Evolutionary conservation across 2,113 vertebrate genomes (phyloP).

Genomic region (Gyps fulvus): DNA sequence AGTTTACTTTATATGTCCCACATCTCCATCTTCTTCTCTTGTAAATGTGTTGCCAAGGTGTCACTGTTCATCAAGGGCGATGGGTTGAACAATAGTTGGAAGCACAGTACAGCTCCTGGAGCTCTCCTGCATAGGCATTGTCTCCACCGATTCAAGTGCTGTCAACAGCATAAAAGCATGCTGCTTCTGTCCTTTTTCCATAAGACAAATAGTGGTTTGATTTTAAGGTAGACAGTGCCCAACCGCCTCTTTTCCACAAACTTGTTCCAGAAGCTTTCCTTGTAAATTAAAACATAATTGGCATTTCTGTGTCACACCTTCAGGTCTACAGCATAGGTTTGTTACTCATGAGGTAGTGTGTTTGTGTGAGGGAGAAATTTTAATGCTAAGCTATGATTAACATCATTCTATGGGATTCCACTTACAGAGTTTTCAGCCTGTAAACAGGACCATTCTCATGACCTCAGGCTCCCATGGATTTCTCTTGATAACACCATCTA

Average conservation of each 20-base stretch:
- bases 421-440: neutral
- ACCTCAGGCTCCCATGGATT: conserved; percentile 51
- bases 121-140: neutral
- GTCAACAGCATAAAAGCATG: neutral
- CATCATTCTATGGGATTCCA: neutral
- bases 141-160: neutral
- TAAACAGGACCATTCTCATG: conserved; percentile 35
- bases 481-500: conserved; percentile 49
- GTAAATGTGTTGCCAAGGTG: neutral
- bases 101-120: neutral
- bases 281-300: neutral
- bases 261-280: neutral
- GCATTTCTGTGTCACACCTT: neutral
- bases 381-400: neutral
- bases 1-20: neutral
- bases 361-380: neutral
- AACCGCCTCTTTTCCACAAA: neutral
- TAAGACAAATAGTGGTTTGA: neutral
- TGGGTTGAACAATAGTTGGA: neutral
- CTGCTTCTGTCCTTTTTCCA: neutral
- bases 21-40: neutral
- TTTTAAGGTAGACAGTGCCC: neutral
- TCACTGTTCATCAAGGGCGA: neutral
- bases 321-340: neutral
- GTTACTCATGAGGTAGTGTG: neutral